A percentile compares a stretch with the other conserved stretches of the same genome.
These are phyloP conservation scores for Catocala sponsa DNA, from an alignment of 2,888 invertebrate species.

Conservation along the genomic window DNA sequence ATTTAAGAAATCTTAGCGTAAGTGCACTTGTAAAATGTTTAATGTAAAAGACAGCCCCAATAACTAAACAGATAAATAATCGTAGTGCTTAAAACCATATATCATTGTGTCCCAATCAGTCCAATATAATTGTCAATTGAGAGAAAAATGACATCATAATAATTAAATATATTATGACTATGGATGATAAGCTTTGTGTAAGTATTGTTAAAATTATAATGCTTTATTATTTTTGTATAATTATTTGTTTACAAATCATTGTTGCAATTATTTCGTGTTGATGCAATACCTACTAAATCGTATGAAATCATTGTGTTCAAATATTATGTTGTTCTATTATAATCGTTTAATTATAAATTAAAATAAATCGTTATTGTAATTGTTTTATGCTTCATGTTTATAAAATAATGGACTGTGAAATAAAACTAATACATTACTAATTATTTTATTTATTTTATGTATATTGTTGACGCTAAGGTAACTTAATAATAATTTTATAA, in stretches of 20 bases:
- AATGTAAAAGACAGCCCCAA: not conserved
- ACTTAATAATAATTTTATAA: slow-evolving; percentile 77
- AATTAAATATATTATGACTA: not conserved
- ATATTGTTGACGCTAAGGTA: slow-evolving; percentile 69
- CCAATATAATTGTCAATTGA: too few relatives aligned
- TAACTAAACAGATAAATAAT: too few relatives aligned
- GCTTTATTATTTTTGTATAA: slow-evolving; percentile 3
- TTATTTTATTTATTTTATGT: slow-evolving; percentile 59
- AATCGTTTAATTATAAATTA: slow-evolving; percentile 43
- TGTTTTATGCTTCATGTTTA: slow-evolving; percentile 28
- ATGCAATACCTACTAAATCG: not conserved
- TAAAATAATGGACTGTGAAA: slow-evolving; percentile 53
- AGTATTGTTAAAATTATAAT: not conserved
- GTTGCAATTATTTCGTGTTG: slow-evolving; percentile 10
- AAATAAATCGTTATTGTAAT: slow-evolving; percentile 50
- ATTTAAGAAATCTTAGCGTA: not conserved
- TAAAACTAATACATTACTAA: slow-evolving; percentile 65
- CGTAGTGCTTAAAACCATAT: too few relatives aligned
- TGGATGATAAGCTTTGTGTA: not conserved
- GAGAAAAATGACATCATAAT: too few relatives aligned
- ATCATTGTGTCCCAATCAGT: too few relatives aligned
- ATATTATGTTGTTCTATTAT: slow-evolving; percentile 38
- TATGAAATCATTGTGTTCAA: slow-evolving; percentile 43
- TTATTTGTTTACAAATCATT: slow-evolving; percentile 13
- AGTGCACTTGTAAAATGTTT: slow-evolving; percentile 7